phyloP scores from a whole-genome alignment of 2,113 vertebrate species.

The Pavo muticus region DNA sequence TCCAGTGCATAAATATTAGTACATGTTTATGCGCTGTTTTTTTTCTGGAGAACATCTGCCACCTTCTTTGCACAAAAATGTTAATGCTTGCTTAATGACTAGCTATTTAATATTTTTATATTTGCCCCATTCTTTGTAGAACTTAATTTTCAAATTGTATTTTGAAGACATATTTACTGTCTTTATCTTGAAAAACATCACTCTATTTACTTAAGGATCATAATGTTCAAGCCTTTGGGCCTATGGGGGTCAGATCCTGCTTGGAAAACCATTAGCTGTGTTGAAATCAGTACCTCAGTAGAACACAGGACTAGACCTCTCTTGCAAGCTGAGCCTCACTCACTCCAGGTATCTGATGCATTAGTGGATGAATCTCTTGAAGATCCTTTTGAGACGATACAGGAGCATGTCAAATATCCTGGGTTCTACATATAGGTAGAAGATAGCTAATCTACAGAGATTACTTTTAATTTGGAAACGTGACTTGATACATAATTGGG shows the following conservation, averaged over 20 bases:
- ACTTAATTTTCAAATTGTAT: neutral
- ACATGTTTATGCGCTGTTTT: neutral
- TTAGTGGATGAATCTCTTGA: neutral
- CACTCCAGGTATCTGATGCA: neutral
- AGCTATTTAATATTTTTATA: neutral
- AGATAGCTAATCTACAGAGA: neutral
- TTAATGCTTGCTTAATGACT: neutral
- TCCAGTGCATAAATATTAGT: neutral
- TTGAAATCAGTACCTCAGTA: rapidly evolving
- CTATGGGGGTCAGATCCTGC: neutral
- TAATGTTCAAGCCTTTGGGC: neutral
- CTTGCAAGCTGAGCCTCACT: neutral
- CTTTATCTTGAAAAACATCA: neutral
- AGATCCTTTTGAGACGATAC: neutral
- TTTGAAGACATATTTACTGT: neutral
- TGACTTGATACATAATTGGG: neutral
- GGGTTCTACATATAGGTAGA: neutral
- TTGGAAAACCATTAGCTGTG: neutral
- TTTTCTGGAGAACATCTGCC: neutral
- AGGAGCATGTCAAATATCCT: neutral
- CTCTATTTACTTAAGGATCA: neutral
- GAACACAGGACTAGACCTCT: neutral
- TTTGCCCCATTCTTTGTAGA: neutral
- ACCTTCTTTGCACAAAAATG: neutral
- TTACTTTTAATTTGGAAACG: neutral